These are phyloP conservation scores for Gymnodraco acuticeps DNA, from an alignment of 2,797 vertebrate species.

Conservation along the genomic window DNA sequence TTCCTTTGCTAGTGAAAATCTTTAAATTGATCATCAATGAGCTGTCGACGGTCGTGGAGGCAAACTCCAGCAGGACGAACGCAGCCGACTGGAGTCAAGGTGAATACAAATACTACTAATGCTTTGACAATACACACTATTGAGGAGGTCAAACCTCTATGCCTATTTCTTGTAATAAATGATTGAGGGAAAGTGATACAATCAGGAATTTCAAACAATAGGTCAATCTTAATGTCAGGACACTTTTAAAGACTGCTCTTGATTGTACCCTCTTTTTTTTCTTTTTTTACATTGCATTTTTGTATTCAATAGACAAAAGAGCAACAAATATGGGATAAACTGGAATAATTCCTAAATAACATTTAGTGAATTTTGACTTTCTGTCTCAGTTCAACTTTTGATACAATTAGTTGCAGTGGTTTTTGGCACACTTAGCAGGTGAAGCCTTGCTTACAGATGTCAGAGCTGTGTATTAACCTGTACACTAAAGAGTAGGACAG, in stretches of 20 bases:
- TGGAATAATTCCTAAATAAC: too few species aligned
- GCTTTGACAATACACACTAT: neutral
- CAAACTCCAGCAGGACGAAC: slow-evolving; percentile 90
- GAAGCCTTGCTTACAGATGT: neutral
- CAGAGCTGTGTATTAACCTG: neutral
- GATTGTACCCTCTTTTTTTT: too few species aligned
- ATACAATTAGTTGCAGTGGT: neutral
- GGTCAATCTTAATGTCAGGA: neutral
- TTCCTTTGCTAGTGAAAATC: slow-evolving; percentile 97
- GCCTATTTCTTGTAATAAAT: neutral
- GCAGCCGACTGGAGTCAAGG: slow-evolving; percentile 95
- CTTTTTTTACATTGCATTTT: too few species aligned
- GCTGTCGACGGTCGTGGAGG: slow-evolving; percentile 95
- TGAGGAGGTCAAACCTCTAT: neutral
- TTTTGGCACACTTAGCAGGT: neutral
- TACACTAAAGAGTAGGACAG: neutral
- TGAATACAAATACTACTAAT: slow-evolving; percentile 44
- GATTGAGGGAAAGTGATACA: neutral
- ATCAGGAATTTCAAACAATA: neutral
- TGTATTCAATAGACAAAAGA: too few species aligned
- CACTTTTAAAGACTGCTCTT: neutral
- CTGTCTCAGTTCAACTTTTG: neutral
- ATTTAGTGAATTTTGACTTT: too few species aligned
- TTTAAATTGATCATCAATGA: slow-evolving; percentile 98
- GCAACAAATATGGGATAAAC: too few species aligned